Percentiles rank a stretch among this genome's conserved stretches.
Evolutionary conservation across 1,140 invertebrate species (phyloP).

Genomic region (Drosophila nigromelanica): DNA sequence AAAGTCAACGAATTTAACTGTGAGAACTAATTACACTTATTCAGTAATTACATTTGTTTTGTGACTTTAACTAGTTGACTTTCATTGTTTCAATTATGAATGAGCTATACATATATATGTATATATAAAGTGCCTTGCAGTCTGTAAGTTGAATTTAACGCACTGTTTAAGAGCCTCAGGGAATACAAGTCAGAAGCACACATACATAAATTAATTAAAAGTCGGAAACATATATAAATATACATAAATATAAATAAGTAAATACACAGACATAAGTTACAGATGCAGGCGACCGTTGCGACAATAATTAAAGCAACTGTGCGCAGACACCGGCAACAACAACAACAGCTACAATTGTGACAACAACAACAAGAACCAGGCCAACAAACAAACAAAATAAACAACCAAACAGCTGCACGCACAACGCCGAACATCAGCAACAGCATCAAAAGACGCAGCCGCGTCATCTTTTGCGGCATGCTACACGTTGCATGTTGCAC

Average conservation of each 20-base stretch:
- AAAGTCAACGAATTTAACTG: not conserved
- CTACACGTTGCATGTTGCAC: slow-evolving; percentile 30
- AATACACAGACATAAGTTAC: slow-evolving; percentile 23
- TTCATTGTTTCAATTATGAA: not conserved
- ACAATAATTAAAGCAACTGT: slow-evolving; percentile 77
- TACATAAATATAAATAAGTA: slow-evolving; percentile 42
- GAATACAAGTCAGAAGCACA: slow-evolving; percentile 25
- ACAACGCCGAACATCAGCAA: slow-evolving; percentile 25
- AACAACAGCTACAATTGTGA: slow-evolving; percentile 21
- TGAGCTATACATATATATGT: not conserved
- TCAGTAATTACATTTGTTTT: not conserved
- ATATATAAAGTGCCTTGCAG: slow-evolving; percentile 9
- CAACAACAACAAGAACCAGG: slow-evolving; percentile 23
- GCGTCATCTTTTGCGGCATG: slow-evolving; percentile 42
- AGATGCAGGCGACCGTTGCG: slow-evolving; percentile 44
- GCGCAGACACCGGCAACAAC: slow-evolving; percentile 28
- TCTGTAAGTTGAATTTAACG: slow-evolving; percentile 29
- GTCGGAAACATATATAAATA: slow-evolving; percentile 74
- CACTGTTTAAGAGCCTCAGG: slow-evolving; percentile 52
- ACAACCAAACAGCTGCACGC: slow-evolving; percentile 72
- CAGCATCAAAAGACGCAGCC: slow-evolving; percentile 55
- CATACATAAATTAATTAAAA: slow-evolving; percentile 77
- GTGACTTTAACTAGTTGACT: slow-evolving; percentile 1
- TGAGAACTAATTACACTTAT: not conserved
- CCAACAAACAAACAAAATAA: slow-evolving; percentile 42